Conservation (phyloP, 2,113 vertebrate genomes). For the Siphamia tubifer region DNA sequence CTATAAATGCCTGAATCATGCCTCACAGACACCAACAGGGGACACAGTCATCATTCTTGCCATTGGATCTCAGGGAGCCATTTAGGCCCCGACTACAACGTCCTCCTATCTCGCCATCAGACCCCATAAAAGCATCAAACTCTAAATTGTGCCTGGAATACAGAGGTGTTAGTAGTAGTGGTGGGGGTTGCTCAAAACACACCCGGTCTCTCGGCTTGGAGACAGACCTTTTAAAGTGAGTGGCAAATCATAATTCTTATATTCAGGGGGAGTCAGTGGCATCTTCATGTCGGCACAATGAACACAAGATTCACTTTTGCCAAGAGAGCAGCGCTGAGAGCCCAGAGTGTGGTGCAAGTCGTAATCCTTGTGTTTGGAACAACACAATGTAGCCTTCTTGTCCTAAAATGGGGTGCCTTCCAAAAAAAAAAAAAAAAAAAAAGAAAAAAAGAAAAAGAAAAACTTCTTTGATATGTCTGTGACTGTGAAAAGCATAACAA, state of each 20-base stretch:
- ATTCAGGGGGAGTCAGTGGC: conserved; percentile 38
- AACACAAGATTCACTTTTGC: conserved; percentile 31
- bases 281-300: conserved; percentile 44
- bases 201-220: conserved; percentile 10
- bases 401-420: conserved; percentile 16
- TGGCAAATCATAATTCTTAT: conserved; percentile 55
- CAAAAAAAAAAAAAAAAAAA: too few relatives aligned
- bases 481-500: background rate
- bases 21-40: conserved; percentile 63
- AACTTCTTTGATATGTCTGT: background rate
- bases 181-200: conserved; percentile 22
- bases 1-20: conserved; percentile 60
- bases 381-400: conserved; percentile 19
- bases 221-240: conserved; percentile 54
- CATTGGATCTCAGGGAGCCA: conserved; percentile 60
- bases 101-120: conserved; percentile 64
- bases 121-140: conserved; percentile 61
- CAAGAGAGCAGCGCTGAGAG: conserved; percentile 34
- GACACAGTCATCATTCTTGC: conserved; percentile 68
- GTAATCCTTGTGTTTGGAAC: conserved; percentile 26
- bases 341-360: conserved; percentile 28
- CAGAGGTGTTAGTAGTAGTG: too few relatives aligned
- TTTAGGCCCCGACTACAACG: conserved; percentile 66
- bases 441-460: too few relatives aligned
- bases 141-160: conserved; percentile 60